Evolutionary conservation across 2,888 invertebrate species (phyloP).

Genomic region (Dorcus parallelipipedus): DNA sequence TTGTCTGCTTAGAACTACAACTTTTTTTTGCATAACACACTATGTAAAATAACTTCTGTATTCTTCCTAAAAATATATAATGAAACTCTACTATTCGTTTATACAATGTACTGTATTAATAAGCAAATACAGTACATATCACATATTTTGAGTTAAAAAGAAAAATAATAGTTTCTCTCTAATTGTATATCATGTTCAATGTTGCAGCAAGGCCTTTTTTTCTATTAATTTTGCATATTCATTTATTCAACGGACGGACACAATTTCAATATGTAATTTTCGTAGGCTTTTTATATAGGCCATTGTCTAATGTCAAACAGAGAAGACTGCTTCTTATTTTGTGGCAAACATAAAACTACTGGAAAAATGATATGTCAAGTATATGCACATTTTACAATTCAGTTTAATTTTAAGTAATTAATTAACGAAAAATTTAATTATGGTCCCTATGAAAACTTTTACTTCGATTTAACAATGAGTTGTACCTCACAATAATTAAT

Average conservation of each 20-base stretch:
- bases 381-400: too few relatives aligned
- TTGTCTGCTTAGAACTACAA: neutral
- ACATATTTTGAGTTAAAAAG: slow-evolving; percentile 34
- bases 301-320: neutral
- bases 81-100: slow-evolving; percentile 24
- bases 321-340: neutral
- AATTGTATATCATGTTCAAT: slow-evolving; percentile 9
- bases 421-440: too few relatives aligned
- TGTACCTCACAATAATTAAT: too few relatives aligned
- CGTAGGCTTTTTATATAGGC: neutral
- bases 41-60: neutral
- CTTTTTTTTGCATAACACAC: neutral
- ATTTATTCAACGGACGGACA: neutral
- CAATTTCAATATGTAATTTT: neutral
- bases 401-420: too few relatives aligned
- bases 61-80: slow-evolving; percentile 10
- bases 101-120: slow-evolving; percentile 28
- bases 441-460: too few relatives aligned
- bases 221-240: neutral
- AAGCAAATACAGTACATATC: slow-evolving; percentile 33
- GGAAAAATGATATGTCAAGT: too few relatives aligned
- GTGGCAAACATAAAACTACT: too few relatives aligned
- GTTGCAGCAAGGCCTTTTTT: neutral
- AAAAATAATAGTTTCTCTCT: neutral
- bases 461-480: too few relatives aligned